Base-by-base conservation (phyloP, 2,113 vertebrate genomes). In the Engraulis encrasicolus region DNA sequence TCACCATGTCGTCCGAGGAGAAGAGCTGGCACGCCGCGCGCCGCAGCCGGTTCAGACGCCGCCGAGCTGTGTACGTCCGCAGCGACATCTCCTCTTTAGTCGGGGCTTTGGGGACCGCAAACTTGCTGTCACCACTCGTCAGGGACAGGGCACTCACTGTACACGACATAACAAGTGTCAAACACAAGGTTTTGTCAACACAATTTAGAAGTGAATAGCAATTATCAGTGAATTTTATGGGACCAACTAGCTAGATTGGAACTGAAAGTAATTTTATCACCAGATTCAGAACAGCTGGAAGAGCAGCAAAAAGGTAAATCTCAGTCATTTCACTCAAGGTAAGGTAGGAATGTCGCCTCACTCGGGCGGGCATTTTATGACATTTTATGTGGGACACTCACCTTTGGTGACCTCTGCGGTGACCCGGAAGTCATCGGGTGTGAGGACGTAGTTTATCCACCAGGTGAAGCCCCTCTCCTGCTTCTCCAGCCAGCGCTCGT, bases 391-490 rank as follows among this genome's bases (percentile, higher is more conserved):
- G 58, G 58, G n/a, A 2, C 48, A 0, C 40, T 84, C 90, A 99
- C 98, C 96, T 97, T 96, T 95, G 0, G 95, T 93, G 4, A 95
- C 91, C 78, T 93, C 95, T 0, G 95, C 96, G 92, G 95, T 96
- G 20, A 98, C 96, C 82, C 90, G 96, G 83, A 99, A 97, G 85
- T 99, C 97, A 84, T 99, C 98, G 0, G 98, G 98, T 0, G 98
- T 99, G 84, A 99, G 95, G 74, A 98, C 92, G 79, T 98, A 98
- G 95, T 99, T 99, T 52, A 99, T 91, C 98, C 98, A 99, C 97
- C 98, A 97, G 0, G 96, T 97, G 86, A 99, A 99, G 19, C 96
- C 97, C 36, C 94, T 91, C 74, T 99, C 96, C 86, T 99, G 98
- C 90, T 99, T 99, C 87, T 99, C 98, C 31, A 97, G 96, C 98